Evolutionary conservation across 2,888 invertebrate species (phyloP).

Genomic region (Synanthedon myopaeformis): DNA sequence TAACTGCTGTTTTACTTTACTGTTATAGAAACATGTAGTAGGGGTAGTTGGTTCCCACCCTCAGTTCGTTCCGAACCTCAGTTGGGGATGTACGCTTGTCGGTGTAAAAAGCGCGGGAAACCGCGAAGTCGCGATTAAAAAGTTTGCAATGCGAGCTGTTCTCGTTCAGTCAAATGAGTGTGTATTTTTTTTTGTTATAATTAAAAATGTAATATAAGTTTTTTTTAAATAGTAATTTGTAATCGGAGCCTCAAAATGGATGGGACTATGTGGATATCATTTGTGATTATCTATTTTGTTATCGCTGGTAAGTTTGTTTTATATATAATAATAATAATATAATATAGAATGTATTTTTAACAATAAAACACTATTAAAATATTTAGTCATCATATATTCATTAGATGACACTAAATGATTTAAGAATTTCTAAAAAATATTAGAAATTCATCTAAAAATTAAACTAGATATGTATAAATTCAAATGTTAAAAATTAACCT

Average conservation of each 20-base stretch:
- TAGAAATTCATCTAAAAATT: too few species aligned
- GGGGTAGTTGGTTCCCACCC: constrained; percentile 3
- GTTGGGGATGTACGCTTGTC: constrained; percentile 14
- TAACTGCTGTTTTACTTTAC: background rate
- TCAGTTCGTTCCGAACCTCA: constrained; percentile 17
- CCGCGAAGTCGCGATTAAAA: constrained; percentile 14
- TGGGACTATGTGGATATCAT: constrained; percentile 12
- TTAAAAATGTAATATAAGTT: background rate
- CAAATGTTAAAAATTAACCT: too few species aligned
- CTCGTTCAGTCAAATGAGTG: background rate
- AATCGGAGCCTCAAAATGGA: constrained; percentile 22
- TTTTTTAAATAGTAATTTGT: background rate
- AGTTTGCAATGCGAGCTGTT: constrained; percentile 3
- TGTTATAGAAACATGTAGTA: background rate
- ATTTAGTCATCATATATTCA: too few species aligned
- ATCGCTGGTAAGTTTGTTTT: constrained; percentile 9
- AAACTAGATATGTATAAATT: too few species aligned
- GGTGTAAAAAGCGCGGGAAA: constrained; percentile 21
- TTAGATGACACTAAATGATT: too few species aligned
- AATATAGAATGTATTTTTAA: background rate
- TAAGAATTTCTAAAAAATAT: too few species aligned
- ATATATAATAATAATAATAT: background rate
- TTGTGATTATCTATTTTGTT: constrained; percentile 7
- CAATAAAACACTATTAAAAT: too few species aligned
- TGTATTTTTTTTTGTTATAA: background rate